These are phyloP conservation scores for Eubasilissa regina DNA, from an alignment of 1,140 invertebrate species.

Conservation along the genomic window DNA sequence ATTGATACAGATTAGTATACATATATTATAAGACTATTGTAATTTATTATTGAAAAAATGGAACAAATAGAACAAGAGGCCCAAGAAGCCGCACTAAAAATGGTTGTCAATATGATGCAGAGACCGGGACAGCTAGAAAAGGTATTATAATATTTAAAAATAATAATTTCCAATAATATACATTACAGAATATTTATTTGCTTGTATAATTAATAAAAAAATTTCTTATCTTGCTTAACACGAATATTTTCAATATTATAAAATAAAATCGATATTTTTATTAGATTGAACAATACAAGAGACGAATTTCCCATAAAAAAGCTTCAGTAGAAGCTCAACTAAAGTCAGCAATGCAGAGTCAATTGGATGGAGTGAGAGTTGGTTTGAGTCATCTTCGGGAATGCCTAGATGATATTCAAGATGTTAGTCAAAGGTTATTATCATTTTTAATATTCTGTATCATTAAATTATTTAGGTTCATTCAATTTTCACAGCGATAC, in stretches of 20 bases:
- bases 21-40: background rate
- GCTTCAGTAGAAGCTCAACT: conserved; percentile 97
- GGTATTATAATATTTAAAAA: conserved; percentile 68
- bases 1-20: background rate
- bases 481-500: no score
- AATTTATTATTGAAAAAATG: conserved; percentile 70
- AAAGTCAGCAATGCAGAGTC: conserved; percentile 98
- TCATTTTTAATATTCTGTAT: background rate
- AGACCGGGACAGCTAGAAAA: conserved; percentile 96
- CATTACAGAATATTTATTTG: conserved; percentile 24
- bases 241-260: no score
- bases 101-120: conserved; percentile 95
- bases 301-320: conserved; percentile 85
- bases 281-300: conserved; percentile 88
- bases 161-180: background rate
- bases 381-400: conserved; percentile 92
- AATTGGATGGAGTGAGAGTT: conserved; percentile 95
- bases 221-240: background rate
- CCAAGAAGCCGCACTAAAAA: conserved; percentile 87
- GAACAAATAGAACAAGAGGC: conserved; percentile 89
- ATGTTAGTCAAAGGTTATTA: conserved; percentile 75
- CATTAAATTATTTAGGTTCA: no score
- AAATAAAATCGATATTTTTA: conserved; percentile 6
- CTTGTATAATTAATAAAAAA: background rate
- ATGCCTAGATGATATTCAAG: conserved; percentile 88